Evolutionary conservation across 2,888 invertebrate genomes (phyloP), one percentile per base, ranked within the genome.

Genomic region (Ectemnius continuus): DNA sequence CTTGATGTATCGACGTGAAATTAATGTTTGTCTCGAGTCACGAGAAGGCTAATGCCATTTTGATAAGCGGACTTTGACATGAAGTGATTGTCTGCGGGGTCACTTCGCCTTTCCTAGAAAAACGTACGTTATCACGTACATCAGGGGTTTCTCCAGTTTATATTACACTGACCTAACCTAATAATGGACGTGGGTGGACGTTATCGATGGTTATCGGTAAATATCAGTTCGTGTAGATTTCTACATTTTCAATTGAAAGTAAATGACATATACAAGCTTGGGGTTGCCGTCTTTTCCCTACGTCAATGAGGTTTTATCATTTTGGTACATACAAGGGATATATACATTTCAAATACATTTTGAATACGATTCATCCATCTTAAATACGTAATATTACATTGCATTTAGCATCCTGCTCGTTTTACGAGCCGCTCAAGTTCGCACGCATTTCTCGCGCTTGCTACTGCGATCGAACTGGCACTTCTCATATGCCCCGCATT

Each of bases 401-500:
- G 36, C 36, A 36, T 36, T 36, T 36, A 36, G 11, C 11, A 36
- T 8, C 36, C 1, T 6, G 36, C 11, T 36, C 36, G 36, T 36
- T 6, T 1, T 36, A 8, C 16, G 23, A 18, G 13, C 14, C 36
- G 14, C 4, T 89, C 91, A 93, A 80, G 92, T 85, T 46, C 95
- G 92, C 75, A 94, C 93, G 85, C 95, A 95, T 89, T 94, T 95
- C 85, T 93, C 93, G 28, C 94, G 93, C 87, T 94, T 95, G 36
- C 94, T 94, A 66, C 88, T 83, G 18, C 93, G 92, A 86, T 95
- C 95, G 78, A 92, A 90, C 84, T 94, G 93, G 89, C 95, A 96
- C 76, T 94, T 94, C 88, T 96, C 94, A 76, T 92, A 93, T 0
- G 93, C 87, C 84, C 92, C 93, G 86, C 95, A 96, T 88, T 94